These are phyloP conservation scores for Actinernus sp. DNA, from an alignment of 92 coral and sea anemone species.

Conservation along the genomic window DNA sequence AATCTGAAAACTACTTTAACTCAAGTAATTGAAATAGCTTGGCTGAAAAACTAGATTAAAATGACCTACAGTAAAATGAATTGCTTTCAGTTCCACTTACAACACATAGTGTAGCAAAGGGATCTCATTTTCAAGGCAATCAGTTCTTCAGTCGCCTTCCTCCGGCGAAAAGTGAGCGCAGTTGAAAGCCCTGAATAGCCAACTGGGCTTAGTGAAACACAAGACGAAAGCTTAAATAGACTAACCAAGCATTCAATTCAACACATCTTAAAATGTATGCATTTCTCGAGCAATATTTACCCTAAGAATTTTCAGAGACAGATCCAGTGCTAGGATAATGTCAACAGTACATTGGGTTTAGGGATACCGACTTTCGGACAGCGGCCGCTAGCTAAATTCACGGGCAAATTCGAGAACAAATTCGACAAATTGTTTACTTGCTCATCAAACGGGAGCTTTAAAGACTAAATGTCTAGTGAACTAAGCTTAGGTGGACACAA, in stretches of 20 bases:
- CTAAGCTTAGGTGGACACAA: conserved; percentile 12
- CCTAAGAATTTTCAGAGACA: conserved; percentile 58
- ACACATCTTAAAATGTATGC: conserved; percentile 49
- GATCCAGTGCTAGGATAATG: conserved; percentile 38
- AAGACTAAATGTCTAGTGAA: conserved; percentile 23
- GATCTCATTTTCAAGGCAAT: too few species aligned
- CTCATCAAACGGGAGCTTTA: conserved; percentile 7
- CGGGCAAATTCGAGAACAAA: conserved; percentile 22
- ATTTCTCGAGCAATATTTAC: conserved; percentile 70
- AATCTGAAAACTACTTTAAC: too few species aligned
- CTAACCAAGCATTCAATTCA: conserved; percentile 53
- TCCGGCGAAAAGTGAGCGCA: too few species aligned
- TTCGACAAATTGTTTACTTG: conserved; percentile 45
- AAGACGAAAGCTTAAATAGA: conserved; percentile 24
- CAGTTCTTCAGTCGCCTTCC: too few species aligned
- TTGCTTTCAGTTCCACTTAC: too few species aligned
- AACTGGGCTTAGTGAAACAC: too few species aligned
- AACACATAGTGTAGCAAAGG: too few species aligned
- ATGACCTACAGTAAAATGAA: too few species aligned
- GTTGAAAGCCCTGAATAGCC: too few species aligned
- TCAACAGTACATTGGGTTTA: conserved; percentile 24
- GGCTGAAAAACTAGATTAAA: too few species aligned
- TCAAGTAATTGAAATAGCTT: too few species aligned
- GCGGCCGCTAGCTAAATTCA: conserved; percentile 24
- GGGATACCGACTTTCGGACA: conserved; percentile 6